These are phyloP conservation scores for Paragorgia papillata DNA, from an alignment of 92 coral and sea anemone species.

Conservation along the genomic window DNA sequence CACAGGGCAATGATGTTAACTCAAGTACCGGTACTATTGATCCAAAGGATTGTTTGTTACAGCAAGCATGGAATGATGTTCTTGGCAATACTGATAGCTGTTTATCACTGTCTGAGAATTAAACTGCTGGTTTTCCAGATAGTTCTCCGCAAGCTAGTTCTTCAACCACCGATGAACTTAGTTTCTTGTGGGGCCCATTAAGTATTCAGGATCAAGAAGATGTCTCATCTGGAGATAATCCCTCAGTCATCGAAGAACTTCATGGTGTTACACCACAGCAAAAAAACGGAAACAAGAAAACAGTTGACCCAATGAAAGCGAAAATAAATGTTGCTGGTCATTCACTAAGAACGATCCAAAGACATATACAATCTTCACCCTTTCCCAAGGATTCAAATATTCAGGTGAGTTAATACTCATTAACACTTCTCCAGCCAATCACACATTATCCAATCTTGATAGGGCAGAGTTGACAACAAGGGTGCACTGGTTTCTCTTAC, in stretches of 20 bases:
- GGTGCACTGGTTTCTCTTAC: too few relatives aligned
- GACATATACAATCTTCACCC: conserved; percentile 49
- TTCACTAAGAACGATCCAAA: conserved; percentile 59
- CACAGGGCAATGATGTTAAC: background rate
- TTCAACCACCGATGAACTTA: conserved; percentile 12
- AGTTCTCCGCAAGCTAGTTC: too few relatives aligned
- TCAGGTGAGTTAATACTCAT: conserved; percentile 44
- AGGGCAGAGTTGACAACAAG: too few relatives aligned
- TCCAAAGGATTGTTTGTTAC: too few relatives aligned
- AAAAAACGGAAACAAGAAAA: conserved; percentile 2
- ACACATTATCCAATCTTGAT: too few relatives aligned
- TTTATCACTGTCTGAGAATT: conserved; percentile 18
- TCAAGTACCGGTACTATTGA: conserved; percentile 7
- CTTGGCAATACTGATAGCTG: conserved; percentile 8
- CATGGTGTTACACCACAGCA: conserved; percentile 45
- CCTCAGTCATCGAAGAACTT: conserved; percentile 22
- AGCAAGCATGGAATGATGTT: conserved; percentile 48
- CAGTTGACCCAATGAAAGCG: conserved; percentile 51
- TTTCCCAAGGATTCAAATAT: conserved; percentile 49
- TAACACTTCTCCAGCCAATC: too few relatives aligned
- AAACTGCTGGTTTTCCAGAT: background rate
- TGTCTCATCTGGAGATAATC: conserved; percentile 30
- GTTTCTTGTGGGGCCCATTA: conserved; percentile 47
- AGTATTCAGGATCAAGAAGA: conserved; percentile 40
- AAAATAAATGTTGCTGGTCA: conserved; percentile 62